A percentile compares a stretch with the other conserved stretches of the same genome.
Conservation (phyloP, 2,888 invertebrate species). For the Chromoteleia sp. region DNA sequence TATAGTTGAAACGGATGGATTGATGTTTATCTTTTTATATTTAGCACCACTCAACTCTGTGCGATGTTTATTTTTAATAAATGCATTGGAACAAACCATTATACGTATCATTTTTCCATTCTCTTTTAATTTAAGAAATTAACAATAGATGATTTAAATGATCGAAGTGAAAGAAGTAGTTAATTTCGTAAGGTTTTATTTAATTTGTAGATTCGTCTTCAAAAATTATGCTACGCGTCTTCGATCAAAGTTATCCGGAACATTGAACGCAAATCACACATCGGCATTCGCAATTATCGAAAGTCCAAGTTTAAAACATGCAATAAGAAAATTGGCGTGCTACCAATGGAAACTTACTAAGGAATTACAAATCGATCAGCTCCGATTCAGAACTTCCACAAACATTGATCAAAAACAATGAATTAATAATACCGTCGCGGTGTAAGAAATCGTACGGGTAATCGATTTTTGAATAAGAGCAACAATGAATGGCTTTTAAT, state of each 20-base stretch:
- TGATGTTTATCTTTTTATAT: no score
- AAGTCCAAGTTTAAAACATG: background rate
- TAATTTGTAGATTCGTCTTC: no score
- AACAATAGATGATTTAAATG: no score
- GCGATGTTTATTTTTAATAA: no score
- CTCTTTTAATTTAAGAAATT: no score
- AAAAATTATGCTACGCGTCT: no score
- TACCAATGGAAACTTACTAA: conserved; percentile 16
- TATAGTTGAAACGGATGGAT: background rate
- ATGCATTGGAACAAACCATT: no score
- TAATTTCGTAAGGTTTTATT: no score
- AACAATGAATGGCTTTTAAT: conserved; percentile 16
- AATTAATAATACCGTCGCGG: conserved; percentile 4
- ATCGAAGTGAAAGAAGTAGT: no score
- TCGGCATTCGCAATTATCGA: background rate
- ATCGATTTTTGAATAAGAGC: conserved; percentile 12
- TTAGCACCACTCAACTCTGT: no score
- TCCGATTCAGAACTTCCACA: conserved; percentile 1
- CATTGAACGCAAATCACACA: background rate
- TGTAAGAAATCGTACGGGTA: background rate
- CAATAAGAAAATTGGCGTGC: conserved; percentile 4
- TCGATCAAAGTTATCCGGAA: no score
- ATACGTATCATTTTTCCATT: no score
- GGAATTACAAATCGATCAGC: conserved; percentile 15
- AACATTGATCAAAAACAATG: background rate